These are phyloP conservation scores for Sminthurinus signatus DNA, from an alignment of 1,140 invertebrate genomes.

Conservation along the genomic window DNA sequence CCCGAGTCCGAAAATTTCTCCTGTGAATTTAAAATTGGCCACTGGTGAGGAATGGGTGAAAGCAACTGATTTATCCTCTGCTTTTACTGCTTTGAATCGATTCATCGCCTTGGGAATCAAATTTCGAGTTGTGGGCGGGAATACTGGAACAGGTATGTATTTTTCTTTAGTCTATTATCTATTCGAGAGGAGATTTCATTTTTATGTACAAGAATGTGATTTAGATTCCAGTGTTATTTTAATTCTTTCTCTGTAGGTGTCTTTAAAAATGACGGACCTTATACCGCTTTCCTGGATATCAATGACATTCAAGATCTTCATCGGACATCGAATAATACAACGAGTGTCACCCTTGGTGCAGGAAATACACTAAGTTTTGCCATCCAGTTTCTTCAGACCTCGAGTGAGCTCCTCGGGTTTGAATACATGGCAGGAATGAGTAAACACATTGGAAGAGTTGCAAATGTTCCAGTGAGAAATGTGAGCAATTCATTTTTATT, in stretches of 20 bases:
- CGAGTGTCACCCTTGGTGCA: slow-evolving; percentile 45
- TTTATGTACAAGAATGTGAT: too few relatives aligned
- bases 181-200: background rate
- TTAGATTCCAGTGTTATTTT: too few relatives aligned
- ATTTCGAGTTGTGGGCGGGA: slow-evolving; percentile 55
- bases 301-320: background rate
- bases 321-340: background rate
- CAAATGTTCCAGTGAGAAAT: slow-evolving; percentile 5
- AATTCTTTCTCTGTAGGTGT: background rate
- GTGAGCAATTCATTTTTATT: slow-evolving; percentile 44
- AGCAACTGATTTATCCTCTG: background rate
- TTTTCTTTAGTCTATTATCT: too few relatives aligned
- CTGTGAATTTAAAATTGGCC: background rate
- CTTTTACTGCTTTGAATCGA: background rate
- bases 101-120: background rate
- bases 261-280: slow-evolving; percentile 1
- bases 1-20: background rate
- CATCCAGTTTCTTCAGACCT: background rate
- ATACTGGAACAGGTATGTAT: slow-evolving; percentile 58
- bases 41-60: slow-evolving; percentile 17
- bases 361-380: slow-evolving; percentile 53
- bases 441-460: background rate
- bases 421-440: background rate
- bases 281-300: background rate
- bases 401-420: background rate